Conservation (phyloP, 1,140 invertebrate genomes). For the Sinonovacula constricta region DNA sequence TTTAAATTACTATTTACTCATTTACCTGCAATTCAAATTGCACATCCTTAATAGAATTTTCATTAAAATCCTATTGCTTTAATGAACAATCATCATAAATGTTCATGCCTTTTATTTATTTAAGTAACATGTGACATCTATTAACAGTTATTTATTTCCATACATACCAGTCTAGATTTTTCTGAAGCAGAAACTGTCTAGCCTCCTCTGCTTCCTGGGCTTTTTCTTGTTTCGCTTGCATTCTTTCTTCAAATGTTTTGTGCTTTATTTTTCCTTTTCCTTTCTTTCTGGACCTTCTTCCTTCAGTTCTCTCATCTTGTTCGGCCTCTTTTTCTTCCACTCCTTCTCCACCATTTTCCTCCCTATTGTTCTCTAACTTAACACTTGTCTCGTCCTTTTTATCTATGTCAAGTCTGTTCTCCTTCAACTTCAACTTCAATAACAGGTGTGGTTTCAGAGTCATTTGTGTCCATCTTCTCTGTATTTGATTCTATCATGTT, state of each 20-base stretch:
- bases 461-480: neutral
- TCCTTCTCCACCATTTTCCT: neutral
- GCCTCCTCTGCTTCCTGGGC: conserved; percentile 32
- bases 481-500: neutral
- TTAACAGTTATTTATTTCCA: no score
- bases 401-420: no score
- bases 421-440: no score
- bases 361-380: neutral
- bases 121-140: no score
- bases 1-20: no score
- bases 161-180: conserved; percentile 45
- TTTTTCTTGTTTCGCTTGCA: conserved; percentile 24
- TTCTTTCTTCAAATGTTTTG: conserved; percentile 17
- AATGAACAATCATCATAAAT: no score
- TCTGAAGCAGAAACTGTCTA: conserved; percentile 23
- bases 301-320: neutral
- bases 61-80: no score
- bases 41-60: no score
- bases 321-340: neutral
- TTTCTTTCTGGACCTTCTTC: neutral
- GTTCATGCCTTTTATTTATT: no score
- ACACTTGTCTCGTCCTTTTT: no score
- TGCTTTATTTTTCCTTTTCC: conserved; percentile 19
- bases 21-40: no score
- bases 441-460: no score